These are phyloP conservation scores for Mus spretus DNA, from an alignment of 2,797 vertebrate species.

Conservation along the genomic window DNA sequence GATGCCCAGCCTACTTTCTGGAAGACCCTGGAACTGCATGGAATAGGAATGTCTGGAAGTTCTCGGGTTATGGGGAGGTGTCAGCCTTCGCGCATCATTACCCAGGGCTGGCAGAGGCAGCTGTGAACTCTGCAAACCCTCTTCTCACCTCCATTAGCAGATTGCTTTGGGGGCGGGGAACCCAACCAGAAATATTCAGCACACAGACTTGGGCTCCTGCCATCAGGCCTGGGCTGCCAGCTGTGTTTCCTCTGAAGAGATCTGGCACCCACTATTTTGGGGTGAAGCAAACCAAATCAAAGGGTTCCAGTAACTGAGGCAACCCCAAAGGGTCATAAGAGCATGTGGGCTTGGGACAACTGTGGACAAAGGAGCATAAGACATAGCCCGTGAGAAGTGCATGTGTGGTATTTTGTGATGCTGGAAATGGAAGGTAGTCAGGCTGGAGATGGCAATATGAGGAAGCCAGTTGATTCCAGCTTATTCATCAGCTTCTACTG, in stretches of 20 bases:
- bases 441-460: not conserved
- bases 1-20: not conserved
- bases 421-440: not conserved
- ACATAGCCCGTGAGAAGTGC: not conserved
- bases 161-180: slow-evolving; percentile 37
- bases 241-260: slow-evolving; percentile 17
- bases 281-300: not conserved
- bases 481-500: not conserved
- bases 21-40: not conserved
- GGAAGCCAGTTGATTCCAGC: not conserved
- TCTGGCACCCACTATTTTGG: not conserved
- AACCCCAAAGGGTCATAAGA: not conserved
- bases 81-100: slow-evolving; percentile 58
- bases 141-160: slow-evolving; percentile 75
- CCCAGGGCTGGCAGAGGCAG: slow-evolving; percentile 71
- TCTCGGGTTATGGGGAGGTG: slow-evolving; percentile 21
- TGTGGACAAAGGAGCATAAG: not conserved
- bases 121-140: not conserved
- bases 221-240: slow-evolving; percentile 2
- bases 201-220: slow-evolving; percentile 25
- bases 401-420: accelerated
- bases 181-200: slow-evolving; percentile 45
- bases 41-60: not conserved
- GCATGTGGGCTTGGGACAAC: not conserved
- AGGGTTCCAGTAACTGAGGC: not conserved